Base-by-base conservation (phyloP, 2,888 invertebrate species). In the Andricus curvator region DNA sequence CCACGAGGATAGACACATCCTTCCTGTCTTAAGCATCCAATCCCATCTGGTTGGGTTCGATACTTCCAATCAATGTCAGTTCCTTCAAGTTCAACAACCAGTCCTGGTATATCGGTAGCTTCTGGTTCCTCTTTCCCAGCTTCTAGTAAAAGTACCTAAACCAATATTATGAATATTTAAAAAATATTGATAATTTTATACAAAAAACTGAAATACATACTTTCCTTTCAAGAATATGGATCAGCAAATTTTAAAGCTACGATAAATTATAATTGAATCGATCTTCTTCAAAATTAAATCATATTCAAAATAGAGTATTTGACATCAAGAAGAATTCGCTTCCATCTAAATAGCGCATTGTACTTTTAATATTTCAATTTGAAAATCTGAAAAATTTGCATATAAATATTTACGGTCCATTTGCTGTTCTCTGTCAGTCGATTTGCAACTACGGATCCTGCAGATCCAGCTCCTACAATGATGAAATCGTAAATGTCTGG, bases 121-220 rank as follows among this genome's bases (percentile, higher is more conserved):
- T 96, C 95, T 44, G 95, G 96, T 92, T 97, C 97, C 85, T 97
- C 96, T 60, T 94, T 95, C n/a, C 97, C 97, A 0, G 96, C 96
- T 93, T 97, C 97, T 84, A 97, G 89, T 0, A 97, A 93, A 37
- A 97, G 91, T 0, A 97, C 95, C 29, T 94, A 90, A 2, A 44
- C 11, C 37, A 76, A 77, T 17, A 65, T 64, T 51, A 78, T 68
- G 70, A 65, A 60, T 17, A 17, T 48, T 48, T 5, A 5, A 33
- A 29, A 3, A 1, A 44, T 65, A n/a, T 62, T 62, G 2, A 41
- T 25, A 2, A 17, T 48, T 48, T 48, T 1, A 17, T 1, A 48
- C 4, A 48, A 17, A 48, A 48, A 6, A 48, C 6, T 17, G 0
- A 48, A 17, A 5, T 1, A 17, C 2, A 0, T 48, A 44, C 15